A percentile compares a stretch with the other conserved stretches of the same genome.
These are phyloP conservation scores for Epizoanthus rinbou DNA, from an alignment of 92 coral and sea anemone genomes.

Conservation along the genomic window DNA sequence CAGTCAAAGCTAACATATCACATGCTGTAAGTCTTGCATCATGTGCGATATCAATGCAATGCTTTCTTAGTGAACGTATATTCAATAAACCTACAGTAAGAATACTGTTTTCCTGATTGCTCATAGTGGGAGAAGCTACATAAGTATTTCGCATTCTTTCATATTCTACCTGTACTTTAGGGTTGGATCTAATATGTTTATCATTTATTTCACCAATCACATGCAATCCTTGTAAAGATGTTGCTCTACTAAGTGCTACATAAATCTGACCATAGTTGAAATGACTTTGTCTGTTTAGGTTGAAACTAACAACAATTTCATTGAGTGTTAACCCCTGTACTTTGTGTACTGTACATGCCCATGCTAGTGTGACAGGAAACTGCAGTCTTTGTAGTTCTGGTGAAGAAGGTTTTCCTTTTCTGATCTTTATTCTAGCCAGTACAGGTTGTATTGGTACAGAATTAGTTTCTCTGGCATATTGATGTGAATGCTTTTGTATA, in stretches of 20 bases:
- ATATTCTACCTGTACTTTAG: slow-evolving; percentile 52
- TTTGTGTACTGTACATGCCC: slow-evolving; percentile 69
- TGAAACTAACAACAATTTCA: slow-evolving; percentile 63
- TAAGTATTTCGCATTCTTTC: slow-evolving; percentile 56
- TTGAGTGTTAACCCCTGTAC: slow-evolving; percentile 60
- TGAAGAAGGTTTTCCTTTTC: slow-evolving; percentile 62
- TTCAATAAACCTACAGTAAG: slow-evolving; percentile 10
- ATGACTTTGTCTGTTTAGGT: slow-evolving; percentile 53
- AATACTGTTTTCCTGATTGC: slow-evolving; percentile 7
- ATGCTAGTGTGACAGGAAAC: slow-evolving; percentile 65
- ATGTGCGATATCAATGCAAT: slow-evolving; percentile 9
- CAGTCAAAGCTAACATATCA: slow-evolving; percentile 32
- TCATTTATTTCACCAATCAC: slow-evolving; percentile 46
- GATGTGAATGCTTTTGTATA: slow-evolving; percentile 18
- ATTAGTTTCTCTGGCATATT: slow-evolving; percentile 47
- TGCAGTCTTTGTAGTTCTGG: slow-evolving; percentile 67
- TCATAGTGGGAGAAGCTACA: too few species aligned
- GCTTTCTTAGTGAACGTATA: slow-evolving; percentile 32
- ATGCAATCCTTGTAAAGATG: slow-evolving; percentile 57
- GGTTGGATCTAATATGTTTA: slow-evolving; percentile 55
- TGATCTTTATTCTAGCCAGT: slow-evolving; percentile 60
- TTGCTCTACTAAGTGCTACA: slow-evolving; percentile 58
- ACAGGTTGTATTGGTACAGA: slow-evolving; percentile 60
- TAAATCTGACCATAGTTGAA: slow-evolving; percentile 67
- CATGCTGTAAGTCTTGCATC: slow-evolving; percentile 14